phyloP scores from a whole-genome alignment of 2,113 vertebrate species.

The Neogale vison region DNA sequence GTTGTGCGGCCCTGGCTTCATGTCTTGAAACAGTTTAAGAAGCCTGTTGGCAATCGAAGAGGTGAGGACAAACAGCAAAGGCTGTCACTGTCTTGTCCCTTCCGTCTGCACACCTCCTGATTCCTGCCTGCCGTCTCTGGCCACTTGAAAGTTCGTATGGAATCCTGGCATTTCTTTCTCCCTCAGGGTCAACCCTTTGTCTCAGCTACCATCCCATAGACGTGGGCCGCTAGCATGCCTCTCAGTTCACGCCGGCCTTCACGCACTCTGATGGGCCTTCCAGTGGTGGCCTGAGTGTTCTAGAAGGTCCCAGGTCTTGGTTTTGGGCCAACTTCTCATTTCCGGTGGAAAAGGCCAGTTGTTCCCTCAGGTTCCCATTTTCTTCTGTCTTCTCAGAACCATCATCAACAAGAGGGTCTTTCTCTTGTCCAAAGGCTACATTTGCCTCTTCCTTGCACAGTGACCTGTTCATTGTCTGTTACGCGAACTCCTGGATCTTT shows the following conservation, averaged over 20 bases:
- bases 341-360: background rate
- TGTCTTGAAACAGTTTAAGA: background rate
- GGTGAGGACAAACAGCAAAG: background rate
- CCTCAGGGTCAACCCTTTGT: background rate
- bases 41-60: background rate
- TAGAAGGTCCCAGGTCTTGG: background rate
- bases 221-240: background rate
- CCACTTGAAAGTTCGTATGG: background rate
- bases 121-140: background rate
- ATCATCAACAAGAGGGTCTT: background rate
- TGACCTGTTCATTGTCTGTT: background rate
- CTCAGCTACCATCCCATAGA: background rate
- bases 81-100: background rate
- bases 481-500: background rate
- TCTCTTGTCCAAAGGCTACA: background rate
- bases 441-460: background rate
- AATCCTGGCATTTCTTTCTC: background rate
- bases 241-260: background rate
- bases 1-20: background rate
- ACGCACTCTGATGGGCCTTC: background rate
- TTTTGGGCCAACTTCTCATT: background rate
- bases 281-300: background rate
- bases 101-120: background rate
- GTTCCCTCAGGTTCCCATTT: background rate
- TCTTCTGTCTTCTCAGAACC: background rate